Base-by-base conservation (phyloP, 2,113 vertebrate genomes). In the Craseonycteris thonglongyai region DNA sequence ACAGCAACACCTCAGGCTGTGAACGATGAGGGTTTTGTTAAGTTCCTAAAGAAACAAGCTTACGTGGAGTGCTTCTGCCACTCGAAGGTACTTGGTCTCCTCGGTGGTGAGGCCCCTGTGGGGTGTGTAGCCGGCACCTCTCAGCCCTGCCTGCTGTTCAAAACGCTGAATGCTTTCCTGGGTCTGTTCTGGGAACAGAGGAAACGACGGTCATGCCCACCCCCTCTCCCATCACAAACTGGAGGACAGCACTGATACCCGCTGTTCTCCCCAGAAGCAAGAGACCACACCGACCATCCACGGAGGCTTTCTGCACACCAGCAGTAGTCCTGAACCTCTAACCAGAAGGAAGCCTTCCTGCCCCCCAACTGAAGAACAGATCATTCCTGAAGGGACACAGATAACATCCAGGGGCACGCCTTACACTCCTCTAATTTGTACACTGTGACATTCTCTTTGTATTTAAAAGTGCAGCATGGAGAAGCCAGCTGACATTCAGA, bases 101-200 rank as follows among this genome's bases (percentile, higher is more conserved):
- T 99, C 99, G 1, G 99, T 98, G 87, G 98, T 98, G 45, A 99
- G 99, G 93, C 99, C 99, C 97, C 99, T 99, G 98, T 99, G 99
- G 22, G 99, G 99, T 42, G 98, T 98, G 97, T 99, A 99, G 33
- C 98, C 99, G 33, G 99, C 98, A 45, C 99, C 99, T 65, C 98
- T 99, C 98, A 99, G 98, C 26, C 99, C 99, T 66, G 99, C 99
- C 97, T 99, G 99, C 97, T 99, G 99, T 97, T 99, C 99, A 95
- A 99, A 99, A 92, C 96, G 99, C 66, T 99, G 99, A 82, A 99
- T 98, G 98, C 98, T 99, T 97, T 99, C 99, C 82, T 99, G 99
- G 76, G 98, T 99, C 96, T 99, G 99, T 96, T 99, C 99, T 99
- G 95, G 96, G 56, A 98, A 98, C 0, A 96, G 92, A 96, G 21